Evolutionary conservation across 1,140 invertebrate species (phyloP).

Genomic region (Drosophila teissieri): DNA sequence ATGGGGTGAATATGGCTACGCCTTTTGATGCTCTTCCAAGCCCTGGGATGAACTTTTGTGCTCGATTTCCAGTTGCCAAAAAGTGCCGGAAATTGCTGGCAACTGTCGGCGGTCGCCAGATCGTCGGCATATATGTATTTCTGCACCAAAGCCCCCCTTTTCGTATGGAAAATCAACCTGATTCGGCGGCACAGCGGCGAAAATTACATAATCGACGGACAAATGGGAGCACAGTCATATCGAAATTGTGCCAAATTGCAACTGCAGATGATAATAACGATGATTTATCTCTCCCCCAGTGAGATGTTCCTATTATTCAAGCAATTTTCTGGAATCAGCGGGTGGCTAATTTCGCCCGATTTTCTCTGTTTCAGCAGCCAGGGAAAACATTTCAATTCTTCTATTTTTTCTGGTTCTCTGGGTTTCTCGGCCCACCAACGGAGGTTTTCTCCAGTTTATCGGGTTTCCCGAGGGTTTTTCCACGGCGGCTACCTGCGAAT

Average conservation of each 20-base stretch:
- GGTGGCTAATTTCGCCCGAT: constrained; percentile 70
- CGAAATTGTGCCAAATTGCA: constrained; percentile 67
- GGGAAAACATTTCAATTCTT: constrained; percentile 19
- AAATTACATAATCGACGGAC: constrained; percentile 44
- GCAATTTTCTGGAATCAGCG: constrained; percentile 48
- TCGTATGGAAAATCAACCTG: constrained; percentile 36
- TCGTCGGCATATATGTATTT: constrained; percentile 15
- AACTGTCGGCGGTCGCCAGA: constrained; percentile 47
- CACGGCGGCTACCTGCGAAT: constrained; percentile 46
- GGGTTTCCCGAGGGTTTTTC: constrained; percentile 36
- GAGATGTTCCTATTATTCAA: constrained; percentile 34
- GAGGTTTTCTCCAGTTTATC: constrained; percentile 56
- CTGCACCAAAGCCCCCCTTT: constrained; percentile 1
- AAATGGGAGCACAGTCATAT: constrained; percentile 26
- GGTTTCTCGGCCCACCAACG: constrained; percentile 55
- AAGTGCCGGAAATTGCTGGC: constrained; percentile 43
- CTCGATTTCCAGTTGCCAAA: constrained; percentile 69
- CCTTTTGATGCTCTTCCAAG: constrained; percentile 18
- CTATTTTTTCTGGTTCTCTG: constrained; percentile 16
- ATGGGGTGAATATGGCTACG: constrained; percentile 11
- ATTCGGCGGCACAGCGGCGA: constrained; percentile 34
- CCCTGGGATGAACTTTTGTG: constrained; percentile 67
- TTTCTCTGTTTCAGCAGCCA: constrained; percentile 36
- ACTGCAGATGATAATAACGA: constrained; percentile 35
- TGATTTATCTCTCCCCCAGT: constrained; percentile 43